A percentile compares a stretch with the other conserved stretches of the same genome.
These are phyloP conservation scores for Euleptes europaea DNA, from an alignment of 2,113 vertebrate genomes.

Conservation along the genomic window DNA sequence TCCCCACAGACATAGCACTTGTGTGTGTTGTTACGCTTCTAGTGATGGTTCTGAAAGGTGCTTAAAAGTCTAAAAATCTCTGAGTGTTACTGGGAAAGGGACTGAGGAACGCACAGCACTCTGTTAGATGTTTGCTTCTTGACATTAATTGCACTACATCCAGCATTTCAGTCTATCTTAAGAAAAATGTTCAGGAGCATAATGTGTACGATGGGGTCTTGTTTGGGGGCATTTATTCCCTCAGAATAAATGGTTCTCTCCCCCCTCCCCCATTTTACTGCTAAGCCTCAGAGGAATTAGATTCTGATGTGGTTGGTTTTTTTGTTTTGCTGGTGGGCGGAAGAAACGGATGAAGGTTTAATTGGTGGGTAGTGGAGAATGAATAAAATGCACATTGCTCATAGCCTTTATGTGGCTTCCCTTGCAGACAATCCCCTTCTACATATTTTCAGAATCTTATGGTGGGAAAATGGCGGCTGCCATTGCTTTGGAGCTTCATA, in stretches of 20 bases:
- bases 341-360: not conserved
- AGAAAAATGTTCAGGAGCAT: too few species aligned
- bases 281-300: not conserved
- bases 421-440: conserved; percentile 86
- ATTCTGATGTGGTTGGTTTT: not conserved
- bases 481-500: conserved; percentile 81
- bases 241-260: too few species aligned
- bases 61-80: not conserved
- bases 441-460: conserved; percentile 97
- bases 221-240: too few species aligned
- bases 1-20: too few species aligned
- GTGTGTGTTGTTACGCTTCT: not conserved
- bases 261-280: not conserved
- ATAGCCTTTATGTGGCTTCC: not conserved
- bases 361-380: not conserved
- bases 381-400: not conserved
- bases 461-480: conserved; percentile 97
- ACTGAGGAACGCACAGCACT: not conserved
- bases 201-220: too few species aligned
- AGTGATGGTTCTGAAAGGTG: not conserved
- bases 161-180: too few species aligned
- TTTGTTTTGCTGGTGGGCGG: not conserved
- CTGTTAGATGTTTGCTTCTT: not conserved
- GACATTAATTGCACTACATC: not conserved
- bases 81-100: not conserved